Evolutionary conservation across 1,140 invertebrate species (phyloP).

Genomic region (Gyrodactylus salaris): DNA sequence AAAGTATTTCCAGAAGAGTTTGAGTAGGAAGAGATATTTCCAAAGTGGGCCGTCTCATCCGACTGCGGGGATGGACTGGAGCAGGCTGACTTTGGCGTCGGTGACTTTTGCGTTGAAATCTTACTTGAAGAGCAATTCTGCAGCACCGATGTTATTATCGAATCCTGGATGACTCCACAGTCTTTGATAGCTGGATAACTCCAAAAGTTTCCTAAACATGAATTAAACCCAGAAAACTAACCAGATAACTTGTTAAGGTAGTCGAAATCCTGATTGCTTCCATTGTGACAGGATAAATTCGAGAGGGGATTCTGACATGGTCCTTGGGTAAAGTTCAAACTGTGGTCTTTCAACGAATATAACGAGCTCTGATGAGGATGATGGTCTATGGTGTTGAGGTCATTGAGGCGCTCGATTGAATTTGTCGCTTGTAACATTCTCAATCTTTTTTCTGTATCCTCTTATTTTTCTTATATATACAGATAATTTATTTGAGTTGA

Average conservation of each 20-base stretch:
- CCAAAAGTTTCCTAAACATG: not conserved
- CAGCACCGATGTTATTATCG: not conserved
- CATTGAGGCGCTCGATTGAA: no score
- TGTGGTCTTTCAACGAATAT: no score
- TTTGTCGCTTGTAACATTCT: no score
- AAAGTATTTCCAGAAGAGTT: not conserved
- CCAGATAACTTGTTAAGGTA: not conserved
- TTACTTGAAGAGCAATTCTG: not conserved
- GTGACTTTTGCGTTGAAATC: not conserved
- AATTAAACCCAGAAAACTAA: not conserved
- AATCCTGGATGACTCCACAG: not conserved
- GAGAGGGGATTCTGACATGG: no score
- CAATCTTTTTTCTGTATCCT: no score
- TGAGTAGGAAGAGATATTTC: not conserved
- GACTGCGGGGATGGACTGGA: not conserved
- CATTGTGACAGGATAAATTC: no score
- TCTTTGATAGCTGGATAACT: not conserved
- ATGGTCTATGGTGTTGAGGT: no score
- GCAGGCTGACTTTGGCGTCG: not conserved
- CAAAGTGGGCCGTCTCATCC: not conserved
- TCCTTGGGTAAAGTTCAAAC: no score
- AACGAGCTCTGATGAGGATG: no score
- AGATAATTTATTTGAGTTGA: no score
- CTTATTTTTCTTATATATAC: no score
- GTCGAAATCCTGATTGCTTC: not conserved